A percentile compares a stretch with the other conserved stretches of the same genome.
Conservation (phyloP, 2,113 vertebrate genomes). For the mouse (Mus musculus) region GRCm39 chr7:123615501-123616000, state of each 20-base stretch:
- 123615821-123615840: background rate
- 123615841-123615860: background rate
- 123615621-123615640: background rate
- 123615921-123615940: background rate
- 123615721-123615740: background rate
- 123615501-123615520: background rate
- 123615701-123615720: background rate
- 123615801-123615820: background rate
- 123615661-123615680: background rate
- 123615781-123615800: too few species aligned
- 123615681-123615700: background rate
- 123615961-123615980: background rate
- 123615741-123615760: accelerated
- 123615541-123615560: background rate
- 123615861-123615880: background rate
- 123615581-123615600: background rate
- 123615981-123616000: slow-evolving; percentile 44
- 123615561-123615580: background rate
- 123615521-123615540: background rate
- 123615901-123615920: background rate
- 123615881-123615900: background rate
- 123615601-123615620: background rate
- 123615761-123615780: accelerated
- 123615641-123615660: background rate
- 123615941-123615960: background rate